Evolutionary conservation across 2,888 invertebrate genomes (phyloP).

Genomic region (Diadromus collaris): DNA sequence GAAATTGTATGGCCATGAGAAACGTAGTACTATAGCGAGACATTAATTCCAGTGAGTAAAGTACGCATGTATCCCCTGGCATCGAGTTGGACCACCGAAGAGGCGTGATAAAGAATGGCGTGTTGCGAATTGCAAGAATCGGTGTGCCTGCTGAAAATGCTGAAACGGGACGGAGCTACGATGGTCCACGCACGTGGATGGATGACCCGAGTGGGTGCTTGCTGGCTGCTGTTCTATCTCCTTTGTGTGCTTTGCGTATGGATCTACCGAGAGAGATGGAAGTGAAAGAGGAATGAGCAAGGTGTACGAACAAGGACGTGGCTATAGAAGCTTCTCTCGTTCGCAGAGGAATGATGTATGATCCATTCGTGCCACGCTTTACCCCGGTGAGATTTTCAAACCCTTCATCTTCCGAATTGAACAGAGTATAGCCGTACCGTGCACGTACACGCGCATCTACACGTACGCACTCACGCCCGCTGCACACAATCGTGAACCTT

Average conservation of each 20-base stretch:
- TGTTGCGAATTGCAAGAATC: slow-evolving; percentile 62
- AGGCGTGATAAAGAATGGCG: slow-evolving; percentile 68
- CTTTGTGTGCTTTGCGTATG: background rate
- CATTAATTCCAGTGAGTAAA: slow-evolving; percentile 15
- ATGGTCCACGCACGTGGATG: slow-evolving; percentile 11
- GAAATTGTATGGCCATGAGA: slow-evolving; percentile 1
- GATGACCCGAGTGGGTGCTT: slow-evolving; percentile 7
- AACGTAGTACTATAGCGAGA: slow-evolving; percentile 8
- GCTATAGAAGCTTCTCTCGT: slow-evolving; percentile 65
- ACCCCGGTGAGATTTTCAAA: slow-evolving; percentile 72
- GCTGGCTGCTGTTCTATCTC: background rate
- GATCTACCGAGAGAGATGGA: slow-evolving; percentile 48
- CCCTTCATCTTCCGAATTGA: slow-evolving; percentile 66
- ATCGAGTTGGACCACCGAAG: slow-evolving; percentile 7
- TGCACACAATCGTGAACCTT: too few species aligned
- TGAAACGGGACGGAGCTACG: slow-evolving; percentile 7
- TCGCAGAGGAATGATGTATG: slow-evolving; percentile 75
- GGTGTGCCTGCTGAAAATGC: slow-evolving; percentile 31
- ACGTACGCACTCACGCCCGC: too few species aligned
- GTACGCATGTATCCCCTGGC: slow-evolving; percentile 28
- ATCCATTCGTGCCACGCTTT: slow-evolving; percentile 72
- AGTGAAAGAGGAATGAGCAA: slow-evolving; percentile 44
- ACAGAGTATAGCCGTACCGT: background rate
- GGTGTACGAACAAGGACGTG: slow-evolving; percentile 41
- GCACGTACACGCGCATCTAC: too few species aligned